Conservation (phyloP, 2,888 invertebrate genomes). For the Diplolepis rosae region DNA sequence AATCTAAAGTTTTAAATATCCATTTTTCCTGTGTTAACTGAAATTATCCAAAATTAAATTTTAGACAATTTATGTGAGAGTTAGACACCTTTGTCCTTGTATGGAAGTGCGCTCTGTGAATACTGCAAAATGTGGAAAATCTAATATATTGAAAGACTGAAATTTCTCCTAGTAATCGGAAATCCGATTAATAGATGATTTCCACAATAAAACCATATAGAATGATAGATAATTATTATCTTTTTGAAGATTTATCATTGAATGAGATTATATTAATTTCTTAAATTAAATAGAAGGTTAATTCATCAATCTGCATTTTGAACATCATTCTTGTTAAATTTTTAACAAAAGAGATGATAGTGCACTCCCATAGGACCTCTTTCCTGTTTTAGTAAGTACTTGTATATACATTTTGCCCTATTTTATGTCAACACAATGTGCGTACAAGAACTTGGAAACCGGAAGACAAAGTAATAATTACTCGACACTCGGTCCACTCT, state of each 20-base stretch:
- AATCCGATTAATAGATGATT: too few species aligned
- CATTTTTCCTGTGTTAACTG: background rate
- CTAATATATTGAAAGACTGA: too few species aligned
- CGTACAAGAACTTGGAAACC: slow-evolving; percentile 20
- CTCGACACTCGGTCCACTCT: slow-evolving; percentile 28
- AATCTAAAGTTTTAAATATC: background rate
- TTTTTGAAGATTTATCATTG: too few species aligned
- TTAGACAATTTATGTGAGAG: background rate
- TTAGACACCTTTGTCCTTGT: background rate
- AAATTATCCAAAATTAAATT: background rate
- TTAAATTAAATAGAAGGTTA: too few species aligned
- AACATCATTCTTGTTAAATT: too few species aligned
- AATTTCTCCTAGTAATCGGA: too few species aligned
- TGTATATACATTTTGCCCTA: slow-evolving; percentile 1
- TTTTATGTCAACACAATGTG: slow-evolving; percentile 2
- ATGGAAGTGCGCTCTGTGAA: background rate
- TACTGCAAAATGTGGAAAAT: background rate
- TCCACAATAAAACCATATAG: background rate
- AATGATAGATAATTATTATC: too few species aligned
- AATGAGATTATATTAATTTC: too few species aligned
- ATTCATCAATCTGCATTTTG: too few species aligned
- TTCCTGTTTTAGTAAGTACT: slow-evolving; percentile 15
- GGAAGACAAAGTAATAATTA: slow-evolving; percentile 22
- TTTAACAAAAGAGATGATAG: slow-evolving; percentile 1
- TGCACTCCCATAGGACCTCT: slow-evolving; percentile 24